Evolutionary conservation across 1,140 invertebrate genomes (phyloP).

Genomic region (Arion vulgaris): DNA sequence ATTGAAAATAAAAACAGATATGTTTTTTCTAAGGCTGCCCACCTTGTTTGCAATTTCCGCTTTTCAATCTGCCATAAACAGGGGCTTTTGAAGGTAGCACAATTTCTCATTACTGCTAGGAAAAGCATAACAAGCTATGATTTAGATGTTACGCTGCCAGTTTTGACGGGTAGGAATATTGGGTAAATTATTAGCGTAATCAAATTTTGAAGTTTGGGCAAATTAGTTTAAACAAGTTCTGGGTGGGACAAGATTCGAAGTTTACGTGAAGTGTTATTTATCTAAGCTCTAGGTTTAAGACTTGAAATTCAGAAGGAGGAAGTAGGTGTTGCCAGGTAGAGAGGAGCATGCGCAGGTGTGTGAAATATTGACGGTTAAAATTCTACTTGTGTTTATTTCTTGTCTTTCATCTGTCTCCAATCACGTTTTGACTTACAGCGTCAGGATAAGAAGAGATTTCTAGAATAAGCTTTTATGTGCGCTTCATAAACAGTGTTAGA

Average conservation of each 20-base stretch:
- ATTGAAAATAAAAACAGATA: neutral
- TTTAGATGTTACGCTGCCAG: neutral
- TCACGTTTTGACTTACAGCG: too few species aligned
- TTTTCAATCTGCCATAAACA: neutral
- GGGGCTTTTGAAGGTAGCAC: neutral
- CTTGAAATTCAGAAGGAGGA: too few species aligned
- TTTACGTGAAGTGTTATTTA: neutral
- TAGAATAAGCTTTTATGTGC: too few species aligned
- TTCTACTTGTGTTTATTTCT: too few species aligned
- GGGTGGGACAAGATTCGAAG: neutral
- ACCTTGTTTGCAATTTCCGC: neutral
- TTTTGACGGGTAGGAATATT: neutral
- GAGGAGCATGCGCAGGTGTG: too few species aligned
- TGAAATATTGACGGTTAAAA: too few species aligned
- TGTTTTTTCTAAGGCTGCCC: neutral
- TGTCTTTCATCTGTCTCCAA: too few species aligned
- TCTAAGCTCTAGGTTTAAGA: too few species aligned
- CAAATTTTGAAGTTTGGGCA: neutral
- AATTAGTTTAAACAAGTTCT: neutral
- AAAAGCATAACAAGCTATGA: neutral
- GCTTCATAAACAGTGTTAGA: too few species aligned
- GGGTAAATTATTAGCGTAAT: constrained; percentile 5
- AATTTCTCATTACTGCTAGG: constrained; percentile 1
- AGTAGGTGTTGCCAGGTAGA: too few species aligned
- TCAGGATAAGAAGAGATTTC: too few species aligned